Conservation (phyloP, 2,888 invertebrate genomes). For the Leucophenga montana region DNA sequence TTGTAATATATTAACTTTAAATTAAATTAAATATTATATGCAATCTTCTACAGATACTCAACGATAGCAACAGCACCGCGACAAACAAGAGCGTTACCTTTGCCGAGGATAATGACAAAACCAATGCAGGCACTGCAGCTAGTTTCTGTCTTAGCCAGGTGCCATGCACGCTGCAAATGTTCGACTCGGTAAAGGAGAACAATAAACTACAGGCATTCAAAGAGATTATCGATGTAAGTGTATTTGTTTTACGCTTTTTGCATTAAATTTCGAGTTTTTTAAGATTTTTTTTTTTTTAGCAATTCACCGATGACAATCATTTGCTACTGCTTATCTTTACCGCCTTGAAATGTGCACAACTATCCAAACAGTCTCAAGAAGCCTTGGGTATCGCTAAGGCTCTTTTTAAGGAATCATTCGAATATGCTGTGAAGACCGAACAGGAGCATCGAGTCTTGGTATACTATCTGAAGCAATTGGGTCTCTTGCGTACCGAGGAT, state of each 20-base stretch:
- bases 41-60: conserved; percentile 47
- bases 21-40: neutral
- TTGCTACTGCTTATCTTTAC: conserved; percentile 69
- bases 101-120: conserved; percentile 1
- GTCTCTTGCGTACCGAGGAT: conserved; percentile 68
- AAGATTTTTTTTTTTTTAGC: conserved; percentile 48
- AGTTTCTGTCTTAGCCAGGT: conserved; percentile 66
- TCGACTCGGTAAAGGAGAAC: conserved; percentile 61
- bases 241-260: neutral
- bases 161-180: conserved; percentile 67
- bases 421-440: conserved; percentile 67
- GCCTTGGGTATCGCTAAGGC: conserved; percentile 67
- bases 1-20: neutral
- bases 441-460: conserved; percentile 70
- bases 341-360: conserved; percentile 70
- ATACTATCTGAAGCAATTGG: conserved; percentile 70
- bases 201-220: conserved; percentile 68
- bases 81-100: conserved; percentile 49
- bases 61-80: conserved; percentile 50
- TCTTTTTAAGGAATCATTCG: conserved; percentile 67
- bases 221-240: conserved; percentile 62
- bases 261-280: neutral
- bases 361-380: conserved; percentile 63
- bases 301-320: conserved; percentile 67
- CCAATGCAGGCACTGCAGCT: conserved; percentile 54